Base-by-base conservation (phyloP, 1,140 invertebrate genomes). In the honey bee (Apis mellifera) region DNA sequence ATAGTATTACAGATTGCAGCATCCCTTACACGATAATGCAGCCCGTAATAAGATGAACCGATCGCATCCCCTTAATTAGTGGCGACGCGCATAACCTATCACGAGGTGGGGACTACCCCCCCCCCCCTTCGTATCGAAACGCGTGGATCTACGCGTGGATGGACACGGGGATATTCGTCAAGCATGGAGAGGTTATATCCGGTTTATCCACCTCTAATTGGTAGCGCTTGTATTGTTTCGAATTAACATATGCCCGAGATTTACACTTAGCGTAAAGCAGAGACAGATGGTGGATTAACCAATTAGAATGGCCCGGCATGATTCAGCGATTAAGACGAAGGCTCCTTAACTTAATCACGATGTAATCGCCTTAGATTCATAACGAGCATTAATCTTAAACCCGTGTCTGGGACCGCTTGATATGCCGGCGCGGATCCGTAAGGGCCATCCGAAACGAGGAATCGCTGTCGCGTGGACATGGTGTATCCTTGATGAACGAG, bases 301-400 rank as follows among this genome's bases (percentile, higher is more conserved):
- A 90, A 89, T 89, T 90, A 89, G 82, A 88, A 82, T 79, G 68
- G 82, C 79, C 57, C 64, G 55, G 15, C 23, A 15, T 85, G 88
- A 90, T 90, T 90, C 89, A 90, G 86, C 72, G 86, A 66, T 80
- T 80, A 73, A 77, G 78, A 71, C 85, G 87, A 81, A 75, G 86
- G 68, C 82, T 84, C 62, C 73, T 77, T 76, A 89, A 90, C 88
- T 90, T 89, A 88, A 88, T 84, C 84, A 84, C 81, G 76, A 90
- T 88, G 86, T 90, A 90, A 90, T 90, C 89, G 90, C 89, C 90
- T 90, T 89, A 89, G 88, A 84, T 83, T 80, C 83, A 85, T 89
- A 89, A 90, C 88, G 89, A 78, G 88, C 88, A 89, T 90, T 90
- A 90, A 90, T 90, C 90, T 90, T 86, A 64, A 60, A 78, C 32